Evolutionary conservation across 2,888 invertebrate species (phyloP).

Genomic region (Nudaria mundana): DNA sequence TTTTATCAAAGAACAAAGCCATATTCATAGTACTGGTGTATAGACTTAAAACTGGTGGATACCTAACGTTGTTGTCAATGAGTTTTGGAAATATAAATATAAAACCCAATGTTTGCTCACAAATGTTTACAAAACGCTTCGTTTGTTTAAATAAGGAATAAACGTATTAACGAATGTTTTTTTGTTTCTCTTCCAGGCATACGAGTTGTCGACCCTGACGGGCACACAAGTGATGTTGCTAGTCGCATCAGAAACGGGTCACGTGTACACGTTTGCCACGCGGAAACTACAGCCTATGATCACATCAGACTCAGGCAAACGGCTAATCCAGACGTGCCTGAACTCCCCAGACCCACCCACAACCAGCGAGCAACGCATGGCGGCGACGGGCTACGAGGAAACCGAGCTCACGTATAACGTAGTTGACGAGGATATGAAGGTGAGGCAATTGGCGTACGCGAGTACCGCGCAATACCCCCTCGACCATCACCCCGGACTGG

Average conservation of each 20-base stretch:
- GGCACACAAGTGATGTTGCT: constrained; percentile 99
- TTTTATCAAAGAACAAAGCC: too few species aligned
- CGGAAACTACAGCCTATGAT: constrained; percentile 99
- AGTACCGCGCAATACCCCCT: constrained; percentile 87
- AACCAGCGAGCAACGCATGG: constrained; percentile 96
- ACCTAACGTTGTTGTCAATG: too few species aligned
- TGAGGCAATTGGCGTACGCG: constrained; percentile 96
- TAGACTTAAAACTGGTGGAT: too few species aligned
- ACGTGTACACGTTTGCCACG: constrained; percentile 99
- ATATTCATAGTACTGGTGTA: constrained; percentile 1
- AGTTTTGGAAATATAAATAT: neutral
- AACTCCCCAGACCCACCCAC: constrained; percentile 97
- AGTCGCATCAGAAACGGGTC: constrained; percentile 99
- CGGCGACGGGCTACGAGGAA: constrained; percentile 98
- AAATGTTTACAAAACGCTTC: constrained; percentile 38
- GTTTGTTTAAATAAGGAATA: neutral
- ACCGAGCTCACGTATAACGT: constrained; percentile 98
- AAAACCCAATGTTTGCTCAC: constrained; percentile 15
- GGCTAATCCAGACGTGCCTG: constrained; percentile 98
- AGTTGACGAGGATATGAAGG: constrained; percentile 97
- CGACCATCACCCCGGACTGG: constrained; percentile 84
- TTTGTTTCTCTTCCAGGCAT: constrained; percentile 87
- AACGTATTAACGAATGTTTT: constrained; percentile 9
- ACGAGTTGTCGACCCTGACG: constrained; percentile 98
- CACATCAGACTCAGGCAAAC: constrained; percentile 97